These are phyloP conservation scores for Phymastichus coffea DNA, from an alignment of 1,140 invertebrate species.

Conservation along the genomic window DNA sequence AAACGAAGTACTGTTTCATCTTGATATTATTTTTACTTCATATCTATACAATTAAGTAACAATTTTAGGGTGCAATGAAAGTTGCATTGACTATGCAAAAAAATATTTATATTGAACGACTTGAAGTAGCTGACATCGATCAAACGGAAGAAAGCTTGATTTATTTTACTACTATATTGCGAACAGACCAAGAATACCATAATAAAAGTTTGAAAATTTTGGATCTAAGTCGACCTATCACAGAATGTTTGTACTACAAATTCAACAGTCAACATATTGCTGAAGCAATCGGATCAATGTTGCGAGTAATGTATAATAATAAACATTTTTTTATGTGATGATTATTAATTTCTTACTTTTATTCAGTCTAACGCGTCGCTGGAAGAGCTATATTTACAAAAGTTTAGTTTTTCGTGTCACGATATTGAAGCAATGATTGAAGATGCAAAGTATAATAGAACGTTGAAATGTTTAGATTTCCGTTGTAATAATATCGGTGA, in stretches of 20 bases:
- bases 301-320: constrained; percentile 39
- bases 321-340: constrained; percentile 5
- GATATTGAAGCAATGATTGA: constrained; percentile 58
- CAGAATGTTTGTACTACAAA: constrained; percentile 37
- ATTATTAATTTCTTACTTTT: neutral
- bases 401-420: constrained; percentile 60
- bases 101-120: constrained; percentile 51
- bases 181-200: constrained; percentile 42
- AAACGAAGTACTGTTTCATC: constrained; percentile 44
- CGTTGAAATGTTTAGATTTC: constrained; percentile 58
- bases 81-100: constrained; percentile 53
- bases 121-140: constrained; percentile 60
- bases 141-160: constrained; percentile 57
- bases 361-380: constrained; percentile 52
- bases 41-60: constrained; percentile 8
- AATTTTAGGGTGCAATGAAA: constrained; percentile 50
- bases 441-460: constrained; percentile 55
- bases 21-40: constrained; percentile 12
- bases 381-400: constrained; percentile 60
- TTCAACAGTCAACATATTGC: constrained; percentile 43
- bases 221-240: constrained; percentile 59
- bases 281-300: constrained; percentile 38
- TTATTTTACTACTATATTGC: constrained; percentile 51
- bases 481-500: constrained; percentile 61
- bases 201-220: constrained; percentile 55